Conservation (phyloP, 37 sponge, comb jelly and placozoan genomes). For the Halisarca cf. caerulea region DNA sequence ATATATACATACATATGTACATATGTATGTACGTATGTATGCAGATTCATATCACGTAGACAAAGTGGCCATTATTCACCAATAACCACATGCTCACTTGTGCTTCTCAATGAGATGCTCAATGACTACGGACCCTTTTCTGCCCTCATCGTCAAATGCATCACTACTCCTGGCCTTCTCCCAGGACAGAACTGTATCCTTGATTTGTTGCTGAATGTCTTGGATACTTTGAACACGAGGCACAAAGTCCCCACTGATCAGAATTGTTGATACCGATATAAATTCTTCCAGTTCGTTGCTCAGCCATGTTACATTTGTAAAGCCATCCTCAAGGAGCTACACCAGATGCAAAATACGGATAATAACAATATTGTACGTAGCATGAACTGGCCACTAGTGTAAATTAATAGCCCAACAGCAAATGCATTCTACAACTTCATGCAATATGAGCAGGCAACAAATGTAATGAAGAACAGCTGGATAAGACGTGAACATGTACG, state of each 20-base stretch:
- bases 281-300: constrained; percentile 21
- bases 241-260: constrained; percentile 8
- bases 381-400: too few relatives aligned
- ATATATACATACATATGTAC: too few relatives aligned
- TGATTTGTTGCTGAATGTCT: neutral
- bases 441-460: too few relatives aligned
- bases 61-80: too few relatives aligned
- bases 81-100: constrained; percentile 46
- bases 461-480: too few relatives aligned
- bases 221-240: neutral
- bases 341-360: too few relatives aligned
- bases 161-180: neutral
- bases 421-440: too few relatives aligned
- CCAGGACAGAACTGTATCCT: neutral
- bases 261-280: constrained; percentile 1
- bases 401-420: too few relatives aligned
- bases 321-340: constrained; percentile 5
- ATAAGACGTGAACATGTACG: too few relatives aligned
- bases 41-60: too few relatives aligned
- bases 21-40: neutral
- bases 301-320: neutral
- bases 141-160: neutral
- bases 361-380: too few relatives aligned
- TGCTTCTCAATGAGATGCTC: constrained; percentile 37
- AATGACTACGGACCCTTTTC: neutral